phyloP scores from a whole-genome alignment of 2,888 invertebrate genomes.

The Sesia apiformis region DNA sequence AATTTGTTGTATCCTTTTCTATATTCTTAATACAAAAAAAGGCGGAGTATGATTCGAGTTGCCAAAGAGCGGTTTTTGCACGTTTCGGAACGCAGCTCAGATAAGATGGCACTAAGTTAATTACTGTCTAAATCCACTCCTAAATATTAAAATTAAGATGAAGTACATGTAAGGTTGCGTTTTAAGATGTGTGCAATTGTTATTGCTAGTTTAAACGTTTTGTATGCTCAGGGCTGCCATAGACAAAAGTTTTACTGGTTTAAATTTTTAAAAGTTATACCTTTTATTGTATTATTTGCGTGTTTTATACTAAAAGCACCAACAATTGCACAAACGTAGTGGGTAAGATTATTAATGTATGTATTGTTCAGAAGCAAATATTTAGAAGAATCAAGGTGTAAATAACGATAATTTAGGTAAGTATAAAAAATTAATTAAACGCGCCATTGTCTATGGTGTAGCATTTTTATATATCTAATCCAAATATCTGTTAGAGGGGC shows the following conservation, averaged over 20 bases:
- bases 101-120: constrained; percentile 44
- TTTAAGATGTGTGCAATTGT: constrained; percentile 63
- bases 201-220: constrained; percentile 31
- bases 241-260: background rate
- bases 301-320: constrained; percentile 24
- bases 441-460: constrained; percentile 41
- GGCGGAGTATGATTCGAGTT: too few species aligned
- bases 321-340: constrained; percentile 60
- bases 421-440: constrained; percentile 8
- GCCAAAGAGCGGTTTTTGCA: too few species aligned
- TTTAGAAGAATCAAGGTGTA: constrained; percentile 71
- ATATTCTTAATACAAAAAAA: too few species aligned
- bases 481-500: constrained; percentile 30
- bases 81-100: background rate
- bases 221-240: background rate
- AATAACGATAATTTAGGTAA: constrained; percentile 52
- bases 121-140: constrained; percentile 68
- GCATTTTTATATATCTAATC: constrained; percentile 50
- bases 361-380: constrained; percentile 74
- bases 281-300: background rate
- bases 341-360: constrained; percentile 66
- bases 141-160: constrained; percentile 32
- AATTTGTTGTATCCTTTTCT: too few species aligned
- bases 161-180: constrained; percentile 50
- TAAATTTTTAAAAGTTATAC: background rate